These are phyloP conservation scores for Pseudachorutes palmiensis DNA, from an alignment of 1,140 invertebrate species.

Conservation along the genomic window DNA sequence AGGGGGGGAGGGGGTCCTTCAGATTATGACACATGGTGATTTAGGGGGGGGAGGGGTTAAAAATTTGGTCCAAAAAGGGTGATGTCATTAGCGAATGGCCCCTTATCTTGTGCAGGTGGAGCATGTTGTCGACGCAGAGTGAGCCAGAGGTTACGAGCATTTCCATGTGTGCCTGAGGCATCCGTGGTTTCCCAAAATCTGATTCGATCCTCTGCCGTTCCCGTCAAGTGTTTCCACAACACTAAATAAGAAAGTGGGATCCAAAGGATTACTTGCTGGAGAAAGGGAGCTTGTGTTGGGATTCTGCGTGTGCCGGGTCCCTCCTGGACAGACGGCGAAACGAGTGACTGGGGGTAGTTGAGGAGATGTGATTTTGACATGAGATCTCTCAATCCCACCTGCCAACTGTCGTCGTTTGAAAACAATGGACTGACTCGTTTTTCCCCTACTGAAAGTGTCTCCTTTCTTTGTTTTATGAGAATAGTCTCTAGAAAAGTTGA, in stretches of 20 bases:
- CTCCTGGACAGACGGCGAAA: too few species aligned
- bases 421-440: neutral
- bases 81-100: neutral
- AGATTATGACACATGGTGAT: neutral
- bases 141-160: slow-evolving; percentile 36
- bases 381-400: slow-evolving; percentile 3
- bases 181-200: slow-evolving; percentile 42
- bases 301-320: neutral
- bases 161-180: slow-evolving; percentile 39
- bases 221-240: slow-evolving; percentile 39
- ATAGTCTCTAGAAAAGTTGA: neutral
- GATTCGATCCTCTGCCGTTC: slow-evolving; percentile 34
- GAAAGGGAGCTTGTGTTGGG: neutral
- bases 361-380: slow-evolving; percentile 8
- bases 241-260: slow-evolving; percentile 28
- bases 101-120: neutral
- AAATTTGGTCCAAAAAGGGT: neutral
- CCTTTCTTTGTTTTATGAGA: slow-evolving; percentile 1
- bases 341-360: too few species aligned
- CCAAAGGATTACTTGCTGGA: neutral
- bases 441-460: neutral
- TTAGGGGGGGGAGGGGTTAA: neutral
- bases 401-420: neutral
- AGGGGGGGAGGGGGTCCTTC: neutral
- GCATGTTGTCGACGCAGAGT: slow-evolving; percentile 9